Evolutionary conservation across 2,888 invertebrate genomes (phyloP).

Genomic region (Hedychridium roseum): DNA sequence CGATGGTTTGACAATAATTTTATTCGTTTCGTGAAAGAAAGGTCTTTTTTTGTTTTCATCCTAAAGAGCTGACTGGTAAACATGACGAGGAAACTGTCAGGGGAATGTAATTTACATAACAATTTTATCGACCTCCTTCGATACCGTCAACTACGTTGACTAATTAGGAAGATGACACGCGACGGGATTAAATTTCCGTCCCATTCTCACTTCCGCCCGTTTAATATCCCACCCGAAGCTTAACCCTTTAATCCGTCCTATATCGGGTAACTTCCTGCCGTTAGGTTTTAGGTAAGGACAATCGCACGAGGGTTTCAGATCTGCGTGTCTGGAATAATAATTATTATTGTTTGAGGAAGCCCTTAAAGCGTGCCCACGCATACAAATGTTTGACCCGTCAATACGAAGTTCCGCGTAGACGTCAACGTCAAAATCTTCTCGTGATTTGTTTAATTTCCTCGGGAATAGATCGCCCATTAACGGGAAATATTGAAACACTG

Average conservation of each 20-base stretch:
- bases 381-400: too few relatives aligned
- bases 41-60: too few relatives aligned
- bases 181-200: constrained; percentile 38
- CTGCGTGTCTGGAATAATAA: constrained; percentile 51
- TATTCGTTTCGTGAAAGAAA: too few relatives aligned
- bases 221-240: constrained; percentile 32
- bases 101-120: constrained; percentile 15
- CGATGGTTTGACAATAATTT: too few relatives aligned
- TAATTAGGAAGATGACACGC: constrained; percentile 43
- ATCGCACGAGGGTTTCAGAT: constrained; percentile 27
- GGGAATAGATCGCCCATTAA: too few relatives aligned
- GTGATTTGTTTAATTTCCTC: too few relatives aligned
- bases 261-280: constrained; percentile 33
- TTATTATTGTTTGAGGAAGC: constrained; percentile 44
- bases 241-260: constrained; percentile 47
- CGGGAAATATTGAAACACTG: too few relatives aligned
- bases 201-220: constrained; percentile 29
- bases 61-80: too few relatives aligned
- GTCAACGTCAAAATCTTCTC: too few relatives aligned
- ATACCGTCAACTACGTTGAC: constrained; percentile 37
- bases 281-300: constrained; percentile 39
- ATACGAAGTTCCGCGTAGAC: too few relatives aligned
- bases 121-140: constrained; percentile 33
- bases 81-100: too few relatives aligned
- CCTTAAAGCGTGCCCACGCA: constrained; percentile 33